Evolutionary conservation across 2,797 vertebrate genomes (phyloP).

Genomic region (Hoplostethus mediterraneus): DNA sequence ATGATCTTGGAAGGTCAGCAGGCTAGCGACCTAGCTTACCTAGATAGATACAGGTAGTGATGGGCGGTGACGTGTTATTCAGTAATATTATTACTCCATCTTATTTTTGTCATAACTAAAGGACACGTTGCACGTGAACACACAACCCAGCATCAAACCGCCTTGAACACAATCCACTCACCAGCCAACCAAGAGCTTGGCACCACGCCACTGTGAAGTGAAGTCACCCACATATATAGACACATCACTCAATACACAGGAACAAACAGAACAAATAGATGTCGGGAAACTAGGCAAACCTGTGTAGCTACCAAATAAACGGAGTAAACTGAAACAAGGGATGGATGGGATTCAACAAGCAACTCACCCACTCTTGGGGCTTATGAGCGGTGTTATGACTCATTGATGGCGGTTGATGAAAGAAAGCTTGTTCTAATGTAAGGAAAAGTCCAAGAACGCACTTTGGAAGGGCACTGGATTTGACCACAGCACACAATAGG

Average conservation of each 20-base stretch:
- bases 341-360: conserved; percentile 65
- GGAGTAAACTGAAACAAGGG: conserved; percentile 63
- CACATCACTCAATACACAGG: conserved; percentile 5
- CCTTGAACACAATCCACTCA: not conserved
- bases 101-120: no score
- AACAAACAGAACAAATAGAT: conserved; percentile 27
- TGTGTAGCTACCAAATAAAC: conserved; percentile 6
- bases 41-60: no score
- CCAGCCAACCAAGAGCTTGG: not conserved
- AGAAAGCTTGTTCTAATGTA: conserved; percentile 31
- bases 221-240: conserved; percentile 1
- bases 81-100: no score
- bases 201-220: not conserved
- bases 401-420: conserved; percentile 50
- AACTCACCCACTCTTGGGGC: conserved; percentile 57
- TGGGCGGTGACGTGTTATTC: no score
- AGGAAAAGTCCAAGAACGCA: conserved; percentile 9
- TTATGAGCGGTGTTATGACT: conserved; percentile 57
- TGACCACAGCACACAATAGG: conserved; percentile 1
- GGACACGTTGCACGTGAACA: not conserved
- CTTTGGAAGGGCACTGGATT: not conserved
- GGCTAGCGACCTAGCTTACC: no score
- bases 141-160: not conserved
- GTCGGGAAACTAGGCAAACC: conserved; percentile 18
- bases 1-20: no score